phyloP scores from a whole-genome alignment of 2,113 vertebrate species.

The Gyps fulvus region DNA sequence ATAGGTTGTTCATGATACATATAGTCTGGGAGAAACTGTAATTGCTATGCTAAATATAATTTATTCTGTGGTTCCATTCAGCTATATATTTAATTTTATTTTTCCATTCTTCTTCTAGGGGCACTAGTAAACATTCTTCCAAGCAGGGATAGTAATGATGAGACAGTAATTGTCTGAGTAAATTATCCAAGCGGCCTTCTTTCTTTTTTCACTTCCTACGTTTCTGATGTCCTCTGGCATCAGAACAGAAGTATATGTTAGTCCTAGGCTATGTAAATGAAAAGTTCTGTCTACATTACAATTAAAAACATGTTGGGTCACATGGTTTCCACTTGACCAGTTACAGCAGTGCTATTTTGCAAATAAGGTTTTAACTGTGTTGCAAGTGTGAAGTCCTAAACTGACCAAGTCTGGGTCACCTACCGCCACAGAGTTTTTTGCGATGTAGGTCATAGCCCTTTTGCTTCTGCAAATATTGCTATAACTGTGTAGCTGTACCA shows the following conservation, averaged over 20 bases:
- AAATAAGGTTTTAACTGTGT: slow-evolving; percentile 40
- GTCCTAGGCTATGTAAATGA: slow-evolving; percentile 3
- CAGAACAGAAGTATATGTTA: slow-evolving; percentile 17
- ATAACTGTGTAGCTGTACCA: neutral
- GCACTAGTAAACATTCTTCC: slow-evolving; percentile 1
- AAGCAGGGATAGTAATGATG: slow-evolving; percentile 22
- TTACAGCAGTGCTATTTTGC: slow-evolving; percentile 18
- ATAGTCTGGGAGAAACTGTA: slow-evolving; percentile 31
- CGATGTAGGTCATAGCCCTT: neutral
- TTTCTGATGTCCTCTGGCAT: slow-evolving; percentile 48
- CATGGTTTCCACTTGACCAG: neutral
- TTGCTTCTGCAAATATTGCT: neutral
- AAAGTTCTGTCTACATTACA: neutral
- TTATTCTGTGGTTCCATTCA: slow-evolving; percentile 48
- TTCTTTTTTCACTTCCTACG: neutral
- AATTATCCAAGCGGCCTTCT: neutral
- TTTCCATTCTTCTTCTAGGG: slow-evolving; percentile 15
- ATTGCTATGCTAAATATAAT: slow-evolving; percentile 35
- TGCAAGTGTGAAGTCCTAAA: slow-evolving; percentile 35
- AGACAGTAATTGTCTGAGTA: slow-evolving; percentile 25
- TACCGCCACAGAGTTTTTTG: neutral
- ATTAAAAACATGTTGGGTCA: neutral
- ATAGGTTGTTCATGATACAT: neutral
- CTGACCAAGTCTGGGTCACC: slow-evolving; percentile 39
- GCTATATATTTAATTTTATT: slow-evolving; percentile 12